These are phyloP conservation scores for Drosophila maculinotata DNA, from an alignment of 2,888 invertebrate species.

Conservation along the genomic window DNA sequence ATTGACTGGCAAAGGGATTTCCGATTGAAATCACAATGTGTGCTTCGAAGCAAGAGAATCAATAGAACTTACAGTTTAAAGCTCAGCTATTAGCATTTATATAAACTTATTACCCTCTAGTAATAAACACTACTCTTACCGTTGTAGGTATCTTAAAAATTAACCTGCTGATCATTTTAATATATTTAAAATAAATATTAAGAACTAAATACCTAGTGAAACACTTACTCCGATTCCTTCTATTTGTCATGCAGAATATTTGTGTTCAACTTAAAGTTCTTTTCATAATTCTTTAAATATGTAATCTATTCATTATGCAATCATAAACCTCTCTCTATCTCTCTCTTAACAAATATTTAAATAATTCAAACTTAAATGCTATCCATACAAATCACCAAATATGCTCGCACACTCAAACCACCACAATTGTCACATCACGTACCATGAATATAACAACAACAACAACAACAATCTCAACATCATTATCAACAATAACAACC, in stretches of 20 bases:
- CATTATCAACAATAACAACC: slow-evolving; percentile 36
- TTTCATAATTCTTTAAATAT: slow-evolving; percentile 1
- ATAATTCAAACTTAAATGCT: slow-evolving; percentile 61
- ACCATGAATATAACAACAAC: slow-evolving; percentile 38
- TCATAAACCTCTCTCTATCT: slow-evolving; percentile 27
- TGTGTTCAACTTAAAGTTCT: slow-evolving; percentile 1
- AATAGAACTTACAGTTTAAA: slow-evolving; percentile 1
- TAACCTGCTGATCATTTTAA: too few relatives aligned
- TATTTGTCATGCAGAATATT: slow-evolving; percentile 11
- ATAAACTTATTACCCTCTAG: too few relatives aligned
- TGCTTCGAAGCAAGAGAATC: slow-evolving; percentile 4
- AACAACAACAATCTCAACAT: slow-evolving; percentile 32
- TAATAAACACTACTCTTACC: too few relatives aligned
- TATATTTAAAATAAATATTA: too few relatives aligned
- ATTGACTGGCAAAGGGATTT: slow-evolving; percentile 40
- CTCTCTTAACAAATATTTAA: slow-evolving; percentile 31
- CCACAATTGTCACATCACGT: slow-evolving; percentile 37
- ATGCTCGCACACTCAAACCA: slow-evolving; percentile 42
- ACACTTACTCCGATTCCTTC: background rate
- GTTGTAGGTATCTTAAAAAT: too few relatives aligned
- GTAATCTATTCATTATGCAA: slow-evolving; percentile 38
- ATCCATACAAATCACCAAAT: slow-evolving; percentile 54
- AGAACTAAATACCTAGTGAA: background rate
- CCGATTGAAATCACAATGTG: slow-evolving; percentile 29
- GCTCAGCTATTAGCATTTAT: background rate